phyloP scores from a whole-genome alignment of 2,888 invertebrate species.

The Orthonevra nobilis region DNA sequence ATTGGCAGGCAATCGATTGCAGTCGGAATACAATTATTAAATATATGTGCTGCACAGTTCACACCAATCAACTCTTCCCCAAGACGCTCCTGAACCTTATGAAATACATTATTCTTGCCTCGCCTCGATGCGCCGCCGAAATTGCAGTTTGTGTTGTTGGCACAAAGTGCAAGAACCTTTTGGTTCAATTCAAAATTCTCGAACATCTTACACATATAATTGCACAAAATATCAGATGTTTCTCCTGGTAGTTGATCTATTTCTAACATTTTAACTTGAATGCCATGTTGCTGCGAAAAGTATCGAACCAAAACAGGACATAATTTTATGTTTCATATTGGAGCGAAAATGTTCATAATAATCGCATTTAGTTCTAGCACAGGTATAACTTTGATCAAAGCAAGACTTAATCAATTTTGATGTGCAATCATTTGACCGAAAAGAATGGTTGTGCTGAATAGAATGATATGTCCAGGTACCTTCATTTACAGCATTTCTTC shows the following conservation, averaged over 20 bases:
- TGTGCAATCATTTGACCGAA: conserved; percentile 17
- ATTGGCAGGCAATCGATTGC: conserved; percentile 27
- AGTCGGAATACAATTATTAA: conserved; percentile 16
- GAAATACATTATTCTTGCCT: no score
- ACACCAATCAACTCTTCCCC: no score
- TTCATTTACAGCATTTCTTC: conserved; percentile 12
- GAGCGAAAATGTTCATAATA: conserved; percentile 44
- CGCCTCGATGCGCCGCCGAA: no score
- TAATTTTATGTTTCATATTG: conserved; percentile 54
- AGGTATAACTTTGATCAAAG: no score
- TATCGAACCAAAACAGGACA: conserved; percentile 62
- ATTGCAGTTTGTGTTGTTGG: no score
- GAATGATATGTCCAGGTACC: conserved; percentile 14
- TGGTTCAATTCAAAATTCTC: no score
- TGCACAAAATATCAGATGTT: no score
- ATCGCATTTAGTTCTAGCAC: conserved; percentile 42
- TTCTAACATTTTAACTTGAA: conserved; percentile 52
- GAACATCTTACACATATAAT: neutral
- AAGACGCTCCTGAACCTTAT: no score
- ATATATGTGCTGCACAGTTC: no score
- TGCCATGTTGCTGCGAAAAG: conserved; percentile 55
- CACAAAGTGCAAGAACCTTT: no score
- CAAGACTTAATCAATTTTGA: conserved; percentile 14
- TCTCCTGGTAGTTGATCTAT: conserved; percentile 2
- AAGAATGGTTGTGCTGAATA: conserved; percentile 10